Percentiles rank a stretch among this genome's conserved stretches.
phyloP scores from a whole-genome alignment of 2,797 vertebrate genomes.

The Cephalopachus bancanus region DNA sequence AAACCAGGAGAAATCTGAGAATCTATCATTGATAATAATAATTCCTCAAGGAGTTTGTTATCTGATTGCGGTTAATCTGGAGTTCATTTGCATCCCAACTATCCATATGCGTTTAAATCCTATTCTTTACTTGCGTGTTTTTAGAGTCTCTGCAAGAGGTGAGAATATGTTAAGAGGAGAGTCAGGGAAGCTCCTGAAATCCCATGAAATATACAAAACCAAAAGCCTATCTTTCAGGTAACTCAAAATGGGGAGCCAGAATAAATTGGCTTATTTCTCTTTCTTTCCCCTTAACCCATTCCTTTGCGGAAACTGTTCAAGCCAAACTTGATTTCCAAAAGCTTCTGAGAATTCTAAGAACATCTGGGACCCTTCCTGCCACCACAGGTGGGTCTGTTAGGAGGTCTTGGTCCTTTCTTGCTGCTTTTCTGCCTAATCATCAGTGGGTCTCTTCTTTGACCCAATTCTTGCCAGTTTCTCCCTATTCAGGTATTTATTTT shows the following conservation, averaged over 20 bases:
- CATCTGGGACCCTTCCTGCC: not conserved
- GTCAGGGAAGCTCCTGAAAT: not conserved
- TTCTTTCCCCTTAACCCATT: not conserved
- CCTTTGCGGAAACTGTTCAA: conserved; percentile 19
- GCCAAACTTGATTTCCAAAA: not conserved
- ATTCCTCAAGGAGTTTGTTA: not conserved
- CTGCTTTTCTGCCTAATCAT: not conserved
- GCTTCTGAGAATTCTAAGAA: not conserved
- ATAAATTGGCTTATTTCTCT: not conserved
- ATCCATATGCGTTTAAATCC: not conserved
- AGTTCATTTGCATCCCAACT: conserved; percentile 19
- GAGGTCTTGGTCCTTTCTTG: not conserved
- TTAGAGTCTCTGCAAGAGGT: not conserved
- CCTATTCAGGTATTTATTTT: not conserved
- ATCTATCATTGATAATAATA: not conserved
- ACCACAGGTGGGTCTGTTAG: not conserved
- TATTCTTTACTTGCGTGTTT: not conserved
- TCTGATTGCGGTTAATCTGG: conserved; percentile 35
- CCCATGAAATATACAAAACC: not conserved
- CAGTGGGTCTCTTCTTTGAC: not conserved
- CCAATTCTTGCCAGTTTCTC: not conserved
- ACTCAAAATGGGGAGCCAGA: not conserved
- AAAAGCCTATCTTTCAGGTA: conserved; percentile 6
- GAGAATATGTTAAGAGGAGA: not conserved
- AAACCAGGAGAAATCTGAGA: not conserved